Conservation (phyloP, 2,888 invertebrate genomes). For the Callosobruchus maculatus region DNA sequence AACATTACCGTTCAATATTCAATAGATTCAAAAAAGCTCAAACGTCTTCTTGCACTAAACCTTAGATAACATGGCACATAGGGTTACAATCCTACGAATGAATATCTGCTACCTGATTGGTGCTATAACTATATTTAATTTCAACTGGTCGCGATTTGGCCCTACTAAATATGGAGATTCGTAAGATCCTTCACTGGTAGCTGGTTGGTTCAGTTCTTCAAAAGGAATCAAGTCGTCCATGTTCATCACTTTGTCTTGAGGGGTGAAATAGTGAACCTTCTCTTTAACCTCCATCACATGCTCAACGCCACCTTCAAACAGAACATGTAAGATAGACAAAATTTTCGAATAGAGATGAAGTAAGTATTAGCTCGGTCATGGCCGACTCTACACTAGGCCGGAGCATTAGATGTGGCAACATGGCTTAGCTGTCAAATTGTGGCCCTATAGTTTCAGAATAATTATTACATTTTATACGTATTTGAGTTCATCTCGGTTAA, state of each 20-base stretch:
- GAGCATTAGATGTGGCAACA: too few species aligned
- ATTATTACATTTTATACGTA: too few species aligned
- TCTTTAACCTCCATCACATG: conserved; percentile 71
- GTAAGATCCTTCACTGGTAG: conserved; percentile 14
- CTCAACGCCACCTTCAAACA: conserved; percentile 58
- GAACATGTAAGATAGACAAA: too few species aligned
- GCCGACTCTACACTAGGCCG: too few species aligned
- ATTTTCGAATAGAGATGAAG: too few species aligned
- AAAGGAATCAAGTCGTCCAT: conserved; percentile 76
- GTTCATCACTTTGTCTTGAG: conserved; percentile 65
- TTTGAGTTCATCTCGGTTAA: too few species aligned
- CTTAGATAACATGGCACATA: background rate
- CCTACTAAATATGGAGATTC: conserved; percentile 60
- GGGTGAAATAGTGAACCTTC: conserved; percentile 69
- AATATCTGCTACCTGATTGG: conserved; percentile 46
- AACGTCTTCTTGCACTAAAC: too few species aligned
- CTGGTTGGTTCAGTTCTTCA: conserved; percentile 65
- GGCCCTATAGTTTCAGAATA: too few species aligned
- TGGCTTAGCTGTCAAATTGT: too few species aligned
- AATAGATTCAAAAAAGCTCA: too few species aligned
- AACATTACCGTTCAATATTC: too few species aligned
- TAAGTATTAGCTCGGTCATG: too few species aligned
- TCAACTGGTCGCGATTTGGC: conserved; percentile 64
- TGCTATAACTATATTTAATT: conserved; percentile 75
- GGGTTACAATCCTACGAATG: background rate